Evolutionary conservation across 2,888 invertebrate genomes (phyloP).

Genomic region (Deroplatys truncata): DNA sequence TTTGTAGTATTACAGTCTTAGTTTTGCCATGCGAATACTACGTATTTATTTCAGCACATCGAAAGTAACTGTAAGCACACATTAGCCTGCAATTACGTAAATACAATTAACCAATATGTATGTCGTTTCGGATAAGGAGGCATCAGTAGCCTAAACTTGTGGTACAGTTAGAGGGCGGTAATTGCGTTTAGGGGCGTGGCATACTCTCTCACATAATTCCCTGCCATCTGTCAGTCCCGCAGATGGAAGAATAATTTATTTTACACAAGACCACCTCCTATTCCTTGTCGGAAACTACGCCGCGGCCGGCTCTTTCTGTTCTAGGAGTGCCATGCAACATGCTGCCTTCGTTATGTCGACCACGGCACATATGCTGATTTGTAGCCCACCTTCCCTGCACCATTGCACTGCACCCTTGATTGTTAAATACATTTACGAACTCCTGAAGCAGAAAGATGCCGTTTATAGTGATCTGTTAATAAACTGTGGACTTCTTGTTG

Average conservation of each 20-base stretch:
- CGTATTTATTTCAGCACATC: too few relatives aligned
- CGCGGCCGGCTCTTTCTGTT: background rate
- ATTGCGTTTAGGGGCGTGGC: slow-evolving; percentile 13
- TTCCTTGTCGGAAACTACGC: slow-evolving; percentile 5
- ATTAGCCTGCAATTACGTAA: background rate
- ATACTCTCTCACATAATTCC: background rate
- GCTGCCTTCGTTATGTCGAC: background rate
- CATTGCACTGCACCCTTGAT: too few relatives aligned
- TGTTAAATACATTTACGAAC: too few relatives aligned
- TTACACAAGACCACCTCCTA: slow-evolving; percentile 7
- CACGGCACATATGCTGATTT: background rate
- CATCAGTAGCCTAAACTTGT: background rate
- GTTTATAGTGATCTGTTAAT: too few relatives aligned
- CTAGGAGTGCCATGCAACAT: background rate
- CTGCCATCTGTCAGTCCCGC: background rate
- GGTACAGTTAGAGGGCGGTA: slow-evolving; percentile 3
- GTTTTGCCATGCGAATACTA: too few relatives aligned
- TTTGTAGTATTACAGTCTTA: too few relatives aligned
- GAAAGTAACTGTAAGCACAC: too few relatives aligned
- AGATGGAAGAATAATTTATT: slow-evolving; percentile 15
- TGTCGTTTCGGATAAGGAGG: background rate
- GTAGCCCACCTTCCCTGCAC: background rate
- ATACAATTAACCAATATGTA: background rate
- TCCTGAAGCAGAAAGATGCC: too few relatives aligned
- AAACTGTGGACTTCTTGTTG: too few relatives aligned